A percentile compares a stretch with the other conserved stretches of the same genome.
Conservation (phyloP, 1,140 invertebrate species). For the Atta cephalotes region DNA sequence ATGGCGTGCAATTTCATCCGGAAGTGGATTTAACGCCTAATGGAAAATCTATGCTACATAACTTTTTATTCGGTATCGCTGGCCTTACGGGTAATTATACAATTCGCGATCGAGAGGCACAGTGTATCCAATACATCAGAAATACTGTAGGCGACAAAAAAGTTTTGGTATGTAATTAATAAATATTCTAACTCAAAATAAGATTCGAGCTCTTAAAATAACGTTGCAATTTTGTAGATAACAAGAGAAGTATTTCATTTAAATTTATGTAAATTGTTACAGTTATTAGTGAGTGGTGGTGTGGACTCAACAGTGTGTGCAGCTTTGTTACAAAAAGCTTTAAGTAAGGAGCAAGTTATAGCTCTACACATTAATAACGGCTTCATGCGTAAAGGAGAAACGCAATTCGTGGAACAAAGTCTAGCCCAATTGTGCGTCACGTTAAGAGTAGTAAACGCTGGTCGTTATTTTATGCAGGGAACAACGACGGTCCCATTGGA, state of each 20-base stretch:
- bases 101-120: slow-evolving; percentile 94
- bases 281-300: slow-evolving; percentile 98
- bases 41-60: slow-evolving; percentile 96
- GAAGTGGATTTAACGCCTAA: slow-evolving; percentile 98
- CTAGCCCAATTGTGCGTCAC: slow-evolving; percentile 95
- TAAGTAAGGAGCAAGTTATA: slow-evolving; percentile 96
- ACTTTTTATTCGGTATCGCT: slow-evolving; percentile 97
- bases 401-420: slow-evolving; percentile 94
- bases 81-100: slow-evolving; percentile 96
- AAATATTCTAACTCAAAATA: background rate
- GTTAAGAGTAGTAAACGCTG: slow-evolving; percentile 93
- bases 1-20: slow-evolving; percentile 99
- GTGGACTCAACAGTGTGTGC: slow-evolving; percentile 99
- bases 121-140: slow-evolving; percentile 97
- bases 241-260: slow-evolving; percentile 13
- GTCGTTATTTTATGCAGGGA: slow-evolving; percentile 91
- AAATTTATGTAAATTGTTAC: slow-evolving; percentile 66
- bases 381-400: slow-evolving; percentile 99
- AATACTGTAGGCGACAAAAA: slow-evolving; percentile 96
- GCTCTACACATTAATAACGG: slow-evolving; percentile 99
- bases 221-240: slow-evolving; percentile 4
- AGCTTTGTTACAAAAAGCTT: slow-evolving; percentile 95
- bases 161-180: slow-evolving; percentile 93
- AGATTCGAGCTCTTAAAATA: background rate
- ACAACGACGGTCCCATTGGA: slow-evolving; percentile 92